A percentile compares a stretch with the other conserved stretches of the same genome.
Evolutionary conservation across 2,888 invertebrate genomes (phyloP).

Genomic region (Chymomyza amoena): DNA sequence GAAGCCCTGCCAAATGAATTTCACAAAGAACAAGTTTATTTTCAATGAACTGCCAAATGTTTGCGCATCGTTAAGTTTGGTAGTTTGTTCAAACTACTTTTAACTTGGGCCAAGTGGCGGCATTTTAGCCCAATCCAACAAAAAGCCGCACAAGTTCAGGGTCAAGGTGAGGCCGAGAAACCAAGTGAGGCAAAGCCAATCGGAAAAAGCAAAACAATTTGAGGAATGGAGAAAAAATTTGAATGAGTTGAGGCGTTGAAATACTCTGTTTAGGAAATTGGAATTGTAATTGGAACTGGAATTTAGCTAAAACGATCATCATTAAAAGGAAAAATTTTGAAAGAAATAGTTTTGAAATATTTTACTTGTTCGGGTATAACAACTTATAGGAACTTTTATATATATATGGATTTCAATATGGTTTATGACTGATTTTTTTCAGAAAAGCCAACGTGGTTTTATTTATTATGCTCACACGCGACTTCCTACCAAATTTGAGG

Average conservation of each 20-base stretch:
- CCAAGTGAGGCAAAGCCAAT: conserved; percentile 5
- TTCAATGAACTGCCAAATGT: conserved; percentile 9
- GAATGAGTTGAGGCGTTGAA: background rate
- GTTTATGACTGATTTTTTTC: too few species aligned
- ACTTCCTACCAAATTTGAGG: too few species aligned
- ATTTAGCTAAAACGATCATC: too few species aligned
- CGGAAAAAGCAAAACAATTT: background rate
- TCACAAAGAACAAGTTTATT: background rate
- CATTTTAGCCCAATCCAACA: background rate
- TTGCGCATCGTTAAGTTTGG: conserved; percentile 22
- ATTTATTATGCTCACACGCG: too few species aligned
- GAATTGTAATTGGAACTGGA: background rate
- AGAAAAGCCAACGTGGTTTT: too few species aligned
- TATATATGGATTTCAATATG: too few species aligned
- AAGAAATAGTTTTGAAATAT: too few species aligned
- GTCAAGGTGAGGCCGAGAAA: conserved; percentile 48
- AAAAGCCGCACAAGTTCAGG: conserved; percentile 53
- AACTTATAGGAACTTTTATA: too few species aligned
- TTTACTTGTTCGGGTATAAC: too few species aligned
- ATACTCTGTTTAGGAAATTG: background rate
- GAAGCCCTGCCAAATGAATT: background rate
- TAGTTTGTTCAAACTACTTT: background rate
- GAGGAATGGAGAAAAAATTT: background rate
- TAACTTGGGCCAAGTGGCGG: background rate
- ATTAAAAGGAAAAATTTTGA: too few species aligned